Base-by-base conservation (phyloP, 2,113 vertebrate genomes). In the Crocuta crocuta region DNA sequence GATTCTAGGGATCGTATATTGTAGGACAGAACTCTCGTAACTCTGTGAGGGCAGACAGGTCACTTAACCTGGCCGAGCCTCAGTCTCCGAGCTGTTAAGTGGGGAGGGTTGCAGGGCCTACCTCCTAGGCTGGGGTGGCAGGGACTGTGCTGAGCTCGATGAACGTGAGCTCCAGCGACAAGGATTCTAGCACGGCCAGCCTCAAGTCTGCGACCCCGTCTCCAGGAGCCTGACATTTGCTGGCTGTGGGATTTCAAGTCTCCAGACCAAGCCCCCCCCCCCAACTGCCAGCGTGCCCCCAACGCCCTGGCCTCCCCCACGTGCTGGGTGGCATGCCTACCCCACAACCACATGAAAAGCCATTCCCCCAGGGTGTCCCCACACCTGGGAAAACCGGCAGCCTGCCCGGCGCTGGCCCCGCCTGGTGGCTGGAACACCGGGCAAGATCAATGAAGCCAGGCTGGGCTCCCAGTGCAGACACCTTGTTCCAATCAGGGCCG, bases 261-360 rank as follows among this genome's bases (percentile, higher is more conserved):
- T 91, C 87, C 87, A 43, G 93, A 4, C 21, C 39, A 61, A 61
- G 0, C 87, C 61, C 12, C 83, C 12, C 83, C 43, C 23, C 17
- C 23, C 43, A 84, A 12, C 68, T 31, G 33, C 94, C 94, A 76
- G 91, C 1, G 13, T 92, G 96, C 87, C 89, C 97, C 94, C 79
- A 9, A 39, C 16, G 66, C 87, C 93, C 86, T 45, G 74, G 92
- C 83, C 86, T 84, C 79, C 96, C 53, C 97, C 92, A 97, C 65
- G 87, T 98, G 96, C 96, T 98, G 98, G 97, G 98, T 98, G 97
- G 98, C 96, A 97, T n/a, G 80, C 79, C 95, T 91, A 26, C 84
- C 65, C 92, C 45, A 85, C 28, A 61, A 97, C 98, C 98, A 98
- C 97, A 98, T 98, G 95, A 98, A 97, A 98, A 95, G 78, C 94